These are phyloP conservation scores for Caenorhabditis japonica DNA, from an alignment of 2,888 invertebrate genomes.

Conservation along the genomic window DNA sequence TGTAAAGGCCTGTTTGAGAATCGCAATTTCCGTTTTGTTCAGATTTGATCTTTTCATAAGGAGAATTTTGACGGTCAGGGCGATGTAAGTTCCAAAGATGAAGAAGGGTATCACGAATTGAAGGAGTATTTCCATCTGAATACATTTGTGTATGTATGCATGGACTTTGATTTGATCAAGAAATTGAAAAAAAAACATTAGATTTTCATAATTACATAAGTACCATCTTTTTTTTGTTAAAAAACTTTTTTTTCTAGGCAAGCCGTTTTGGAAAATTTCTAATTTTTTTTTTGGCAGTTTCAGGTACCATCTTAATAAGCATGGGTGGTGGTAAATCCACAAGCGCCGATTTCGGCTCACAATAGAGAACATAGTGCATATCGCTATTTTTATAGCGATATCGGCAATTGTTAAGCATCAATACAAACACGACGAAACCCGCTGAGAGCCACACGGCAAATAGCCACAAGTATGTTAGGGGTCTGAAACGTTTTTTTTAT, in stretches of 20 bases:
- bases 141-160: too few relatives aligned
- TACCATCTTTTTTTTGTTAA: too few relatives aligned
- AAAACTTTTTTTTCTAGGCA: too few relatives aligned
- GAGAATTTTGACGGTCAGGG: constrained; percentile 24
- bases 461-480: constrained; percentile 24
- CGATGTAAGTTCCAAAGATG: constrained; percentile 32
- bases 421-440: neutral
- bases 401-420: constrained; percentile 26
- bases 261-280: too few relatives aligned
- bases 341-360: constrained; percentile 3
- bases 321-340: constrained; percentile 24
- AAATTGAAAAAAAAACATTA: too few relatives aligned
- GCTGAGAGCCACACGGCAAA: constrained; percentile 4
- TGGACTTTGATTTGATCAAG: too few relatives aligned
- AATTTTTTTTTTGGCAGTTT: too few relatives aligned
- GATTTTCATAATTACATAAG: too few relatives aligned
- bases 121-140: constrained; percentile 35
- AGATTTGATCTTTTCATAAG: constrained; percentile 15
- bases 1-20: constrained; percentile 38
- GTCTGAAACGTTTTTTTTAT: too few relatives aligned
- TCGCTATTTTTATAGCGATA: constrained; percentile 14
- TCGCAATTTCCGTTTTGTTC: constrained; percentile 35
- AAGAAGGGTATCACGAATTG: constrained; percentile 23
- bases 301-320: constrained; percentile 15
- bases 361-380: constrained; percentile 24